Base-by-base conservation (phyloP, 2,113 vertebrate genomes). In the Microtus montanus region DNA sequence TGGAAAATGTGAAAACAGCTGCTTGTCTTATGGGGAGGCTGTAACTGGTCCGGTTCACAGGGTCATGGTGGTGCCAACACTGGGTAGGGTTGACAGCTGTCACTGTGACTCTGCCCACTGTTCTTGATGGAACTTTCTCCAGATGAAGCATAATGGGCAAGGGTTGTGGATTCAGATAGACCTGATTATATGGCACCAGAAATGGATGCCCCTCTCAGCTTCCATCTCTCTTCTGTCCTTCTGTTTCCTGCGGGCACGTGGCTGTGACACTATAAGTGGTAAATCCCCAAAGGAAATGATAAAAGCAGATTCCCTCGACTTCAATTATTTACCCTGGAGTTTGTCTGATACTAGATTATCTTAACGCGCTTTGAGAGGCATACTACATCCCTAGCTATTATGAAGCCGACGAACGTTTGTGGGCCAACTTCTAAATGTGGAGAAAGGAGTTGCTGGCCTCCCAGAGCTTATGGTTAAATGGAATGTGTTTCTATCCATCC, bases 311-410 rank as follows among this genome's bases (percentile, higher is more conserved):
- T 38, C 58, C 28, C 17, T 35, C 47, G 28, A 79, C 75, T 92
- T 91, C 20, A 85, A 75, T 92, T 93, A 66, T 68, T 79, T 85
- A 71, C 33, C n/a, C 28, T 54, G 26, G 38, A 83, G 83, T 93
- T 52, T 44, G 54, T 89, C 41, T 79, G 52, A 77, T 38, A 52
- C 10, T 86, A 44, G 20, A 26, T 49, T 88, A 12, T 54, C 54
- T 82, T 47, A 30, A 15, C 78, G 33, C 44, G 24, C 54, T 63
- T 75, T 73, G 79, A 68, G 87, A 10, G 66, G 26, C 28, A 63
- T 24, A 54, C 30, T 66, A 68, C 3, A 63, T 86, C 73, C 10
- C 52, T 84, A 26, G 22, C 58, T 41, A 68, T 87, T 6, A 74
- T n/a, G 20, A 95, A 84, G 64, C 71, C 41, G 26, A 33, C 22